Percentiles rank a stretch among this genome's conserved stretches.
Evolutionary conservation across 2,797 vertebrate species (phyloP).

Genomic region (Scolopax rusticola): DNA sequence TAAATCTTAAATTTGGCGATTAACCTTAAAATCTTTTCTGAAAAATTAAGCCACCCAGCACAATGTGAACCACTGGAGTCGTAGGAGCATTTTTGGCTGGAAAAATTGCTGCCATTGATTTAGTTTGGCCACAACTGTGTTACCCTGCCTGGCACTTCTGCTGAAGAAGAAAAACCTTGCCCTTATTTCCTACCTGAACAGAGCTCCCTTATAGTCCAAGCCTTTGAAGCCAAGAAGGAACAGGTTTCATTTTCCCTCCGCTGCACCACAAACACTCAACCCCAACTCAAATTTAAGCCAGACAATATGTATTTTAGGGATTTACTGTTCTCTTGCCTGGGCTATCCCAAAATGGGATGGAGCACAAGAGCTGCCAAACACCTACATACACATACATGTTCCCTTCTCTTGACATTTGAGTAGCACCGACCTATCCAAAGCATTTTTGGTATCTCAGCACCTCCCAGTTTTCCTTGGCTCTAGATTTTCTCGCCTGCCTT

Average conservation of each 20-base stretch:
- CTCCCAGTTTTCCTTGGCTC: slow-evolving; percentile 39
- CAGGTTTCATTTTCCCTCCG: neutral
- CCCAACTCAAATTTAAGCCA: neutral
- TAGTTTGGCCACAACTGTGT: neutral
- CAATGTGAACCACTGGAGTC: neutral
- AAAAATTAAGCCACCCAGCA: neutral
- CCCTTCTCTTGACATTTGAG: neutral
- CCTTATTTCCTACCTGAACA: neutral
- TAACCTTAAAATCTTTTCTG: neutral
- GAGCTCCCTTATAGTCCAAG: neutral
- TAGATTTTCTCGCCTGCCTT: neutral
- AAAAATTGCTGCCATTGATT: neutral
- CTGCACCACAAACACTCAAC: neutral
- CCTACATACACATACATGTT: neutral
- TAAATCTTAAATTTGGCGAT: neutral
- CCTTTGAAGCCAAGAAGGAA: neutral
- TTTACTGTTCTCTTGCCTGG: neutral
- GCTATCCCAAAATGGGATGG: neutral
- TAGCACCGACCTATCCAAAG: neutral
- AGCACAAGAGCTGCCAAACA: neutral
- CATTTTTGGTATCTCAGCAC: neutral
- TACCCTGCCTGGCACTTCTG: neutral
- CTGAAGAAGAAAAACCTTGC: neutral
- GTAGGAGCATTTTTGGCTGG: neutral
- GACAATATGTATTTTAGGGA: neutral